Evolutionary conservation across 2,888 invertebrate species (phyloP).

Genomic region (Drosophila kuntzei): DNA sequence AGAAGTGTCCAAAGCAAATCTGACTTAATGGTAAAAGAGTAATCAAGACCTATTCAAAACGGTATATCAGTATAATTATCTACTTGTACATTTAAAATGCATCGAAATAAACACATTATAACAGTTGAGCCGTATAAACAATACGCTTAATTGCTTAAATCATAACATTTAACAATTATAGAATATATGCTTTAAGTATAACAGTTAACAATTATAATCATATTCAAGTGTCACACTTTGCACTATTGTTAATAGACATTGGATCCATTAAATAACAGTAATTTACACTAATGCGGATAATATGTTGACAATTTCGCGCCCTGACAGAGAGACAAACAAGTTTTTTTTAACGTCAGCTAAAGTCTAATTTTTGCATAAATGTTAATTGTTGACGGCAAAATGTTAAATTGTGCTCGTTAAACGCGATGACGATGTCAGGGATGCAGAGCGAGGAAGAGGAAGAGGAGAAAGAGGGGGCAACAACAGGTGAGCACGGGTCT

Average conservation of each 20-base stretch:
- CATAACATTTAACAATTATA: constrained; percentile 9
- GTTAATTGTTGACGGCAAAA: constrained; percentile 65
- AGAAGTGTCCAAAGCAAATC: too few relatives aligned
- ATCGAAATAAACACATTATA: neutral
- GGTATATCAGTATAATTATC: neutral
- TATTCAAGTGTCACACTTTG: constrained; percentile 20
- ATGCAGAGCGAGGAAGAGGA: constrained; percentile 11
- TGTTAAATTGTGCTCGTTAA: constrained; percentile 65
- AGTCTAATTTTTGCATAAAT: constrained; percentile 70
- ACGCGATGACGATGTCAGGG: constrained; percentile 32
- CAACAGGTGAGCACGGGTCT: constrained; percentile 40
- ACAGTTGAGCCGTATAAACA: neutral
- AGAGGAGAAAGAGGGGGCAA: neutral
- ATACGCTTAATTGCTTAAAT: neutral
- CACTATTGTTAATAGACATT: constrained; percentile 27
- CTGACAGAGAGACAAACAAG: constrained; percentile 47
- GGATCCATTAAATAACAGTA: constrained; percentile 51
- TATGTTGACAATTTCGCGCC: constrained; percentile 56
- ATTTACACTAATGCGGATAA: constrained; percentile 57
- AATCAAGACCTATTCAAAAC: neutral
- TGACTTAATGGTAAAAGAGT: too few relatives aligned
- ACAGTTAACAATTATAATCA: constrained; percentile 14
- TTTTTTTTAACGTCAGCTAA: constrained; percentile 16
- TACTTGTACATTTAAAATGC: neutral
- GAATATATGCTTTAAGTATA: constrained; percentile 1